These are phyloP conservation scores for Dasypus novemcinctus DNA, from an alignment of 2,113 vertebrate genomes.

Conservation along the genomic window DNA sequence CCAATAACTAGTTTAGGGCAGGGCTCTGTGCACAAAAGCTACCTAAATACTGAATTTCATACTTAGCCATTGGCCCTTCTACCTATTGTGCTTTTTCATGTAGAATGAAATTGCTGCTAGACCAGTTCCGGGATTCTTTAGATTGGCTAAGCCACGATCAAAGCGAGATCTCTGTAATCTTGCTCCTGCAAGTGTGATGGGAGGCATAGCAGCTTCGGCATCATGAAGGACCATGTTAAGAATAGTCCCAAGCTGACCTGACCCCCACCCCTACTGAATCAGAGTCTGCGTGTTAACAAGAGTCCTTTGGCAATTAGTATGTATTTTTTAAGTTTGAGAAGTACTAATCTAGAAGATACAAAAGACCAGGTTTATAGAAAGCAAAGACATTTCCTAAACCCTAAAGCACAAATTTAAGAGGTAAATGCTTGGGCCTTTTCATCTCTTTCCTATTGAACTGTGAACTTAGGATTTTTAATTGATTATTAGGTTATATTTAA, in stretches of 20 bases:
- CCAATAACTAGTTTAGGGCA: background rate
- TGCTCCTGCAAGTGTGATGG: background rate
- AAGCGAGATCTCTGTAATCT: background rate
- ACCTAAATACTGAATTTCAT: background rate
- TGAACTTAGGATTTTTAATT: background rate
- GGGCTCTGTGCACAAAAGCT: background rate
- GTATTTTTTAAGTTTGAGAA: background rate
- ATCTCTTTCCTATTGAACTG: background rate
- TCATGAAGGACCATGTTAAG: background rate
- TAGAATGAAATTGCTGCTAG: background rate
- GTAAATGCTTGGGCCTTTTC: background rate
- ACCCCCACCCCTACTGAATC: background rate
- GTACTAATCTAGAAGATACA: background rate
- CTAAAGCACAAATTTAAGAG: background rate
- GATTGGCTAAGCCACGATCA: background rate
- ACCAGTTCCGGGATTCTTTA: background rate
- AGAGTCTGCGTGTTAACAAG: background rate
- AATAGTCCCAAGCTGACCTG: background rate
- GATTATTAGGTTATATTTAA: background rate
- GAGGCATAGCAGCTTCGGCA: background rate
- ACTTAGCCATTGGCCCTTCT: background rate
- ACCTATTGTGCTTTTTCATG: background rate
- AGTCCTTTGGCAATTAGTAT: background rate
- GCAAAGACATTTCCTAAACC: background rate
- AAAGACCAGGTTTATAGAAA: background rate